Evolutionary conservation across 1,140 invertebrate genomes (phyloP), one percentile per base, ranked within the genome.

Genomic region (Camponotus vicinus): DNA sequence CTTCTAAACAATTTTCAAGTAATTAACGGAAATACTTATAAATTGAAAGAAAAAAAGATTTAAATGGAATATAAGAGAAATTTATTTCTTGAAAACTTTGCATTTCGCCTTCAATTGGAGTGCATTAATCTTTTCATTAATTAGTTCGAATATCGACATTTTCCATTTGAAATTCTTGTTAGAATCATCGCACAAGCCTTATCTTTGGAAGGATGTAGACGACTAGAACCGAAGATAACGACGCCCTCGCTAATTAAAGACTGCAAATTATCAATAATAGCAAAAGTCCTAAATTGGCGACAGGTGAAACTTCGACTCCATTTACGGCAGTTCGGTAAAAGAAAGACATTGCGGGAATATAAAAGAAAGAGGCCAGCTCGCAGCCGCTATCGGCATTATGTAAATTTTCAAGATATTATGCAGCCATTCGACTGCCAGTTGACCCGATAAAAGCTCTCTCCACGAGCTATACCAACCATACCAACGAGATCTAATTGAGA

Each of bases 241-340:
- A 67, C 67, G 67, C 55, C 37, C 42, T 66, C 18, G 55, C 73
- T 87, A 85, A 89, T 89, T 87, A 87, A 69, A 87, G 86, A 80
- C 67, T 87, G 52, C 52, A 49, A 87, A 79, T 79, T 79, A 77
- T 87, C 79, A 59, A 78, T 87, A 89, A 89, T 87, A 73, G 59
- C 49, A 49, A n/a, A 85, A 79, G 52, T 80, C 52, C 59, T 45
- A 66, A 89, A 89, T 89, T 88, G 75, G 83, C 57, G 63, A 78
- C 86, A 70, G 64, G 83, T 59, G 83, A 85, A 86, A 88, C 86
- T 79, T 86, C 27, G 15, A 49, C 86, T 85, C 83, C 82, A 85
- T 86, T 88, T 88, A 67, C 73, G 66, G 73, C 75, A 67, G 40
- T 67, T 77, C 34, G 59, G 27, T 85, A 42, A 11, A 45, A 79